These are phyloP conservation scores for Eubucco bourcierii DNA, from an alignment of 2,113 vertebrate species.

Conservation along the genomic window DNA sequence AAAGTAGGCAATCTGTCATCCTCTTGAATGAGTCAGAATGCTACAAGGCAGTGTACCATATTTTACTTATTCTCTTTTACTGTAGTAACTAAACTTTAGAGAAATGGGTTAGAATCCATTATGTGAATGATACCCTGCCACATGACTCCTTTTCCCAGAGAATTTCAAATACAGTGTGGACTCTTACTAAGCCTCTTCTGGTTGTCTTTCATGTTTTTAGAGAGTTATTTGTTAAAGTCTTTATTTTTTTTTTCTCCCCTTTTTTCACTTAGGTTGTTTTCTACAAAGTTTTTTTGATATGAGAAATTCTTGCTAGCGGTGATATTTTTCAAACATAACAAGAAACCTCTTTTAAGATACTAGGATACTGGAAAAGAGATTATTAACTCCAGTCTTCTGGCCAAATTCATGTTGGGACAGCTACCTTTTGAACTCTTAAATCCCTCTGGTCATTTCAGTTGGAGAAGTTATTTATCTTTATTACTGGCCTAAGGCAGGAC, in stretches of 20 bases:
- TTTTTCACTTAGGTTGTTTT: background rate
- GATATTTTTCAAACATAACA: background rate
- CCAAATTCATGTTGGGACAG: background rate
- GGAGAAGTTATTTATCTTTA: slow-evolving; percentile 26
- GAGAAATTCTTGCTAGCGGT: background rate
- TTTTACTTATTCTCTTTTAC: background rate
- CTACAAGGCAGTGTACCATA: background rate
- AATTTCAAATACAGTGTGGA: background rate
- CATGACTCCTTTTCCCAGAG: background rate
- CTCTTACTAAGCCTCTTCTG: background rate
- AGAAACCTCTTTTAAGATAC: background rate
- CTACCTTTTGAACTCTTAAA: slow-evolving; percentile 1
- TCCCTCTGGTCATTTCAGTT: background rate
- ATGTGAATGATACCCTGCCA: background rate
- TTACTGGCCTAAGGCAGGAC: background rate
- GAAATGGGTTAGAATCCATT: background rate
- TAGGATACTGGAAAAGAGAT: background rate
- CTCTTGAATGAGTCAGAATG: background rate
- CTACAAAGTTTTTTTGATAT: background rate
- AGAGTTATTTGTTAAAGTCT: background rate
- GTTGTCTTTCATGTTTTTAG: background rate
- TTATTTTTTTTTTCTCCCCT: background rate
- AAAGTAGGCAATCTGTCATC: background rate
- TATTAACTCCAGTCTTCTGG: background rate
- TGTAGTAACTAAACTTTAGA: background rate